phyloP scores from a whole-genome alignment of 2,797 vertebrate genomes.

The Pantherophis alleghaniensis region DNA sequence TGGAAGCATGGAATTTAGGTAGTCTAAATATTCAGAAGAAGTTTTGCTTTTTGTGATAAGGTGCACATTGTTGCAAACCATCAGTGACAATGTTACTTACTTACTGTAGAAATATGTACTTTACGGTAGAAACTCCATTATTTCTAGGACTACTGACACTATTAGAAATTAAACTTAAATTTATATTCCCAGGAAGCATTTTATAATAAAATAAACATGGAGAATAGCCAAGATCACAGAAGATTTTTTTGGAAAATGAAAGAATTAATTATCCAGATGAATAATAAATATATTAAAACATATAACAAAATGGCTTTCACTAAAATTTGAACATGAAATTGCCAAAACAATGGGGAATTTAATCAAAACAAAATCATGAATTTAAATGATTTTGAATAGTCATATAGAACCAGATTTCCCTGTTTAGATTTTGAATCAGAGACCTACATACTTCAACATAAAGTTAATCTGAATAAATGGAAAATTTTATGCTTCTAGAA shows the following conservation, averaged over 20 bases:
- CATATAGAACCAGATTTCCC: background rate
- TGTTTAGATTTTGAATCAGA: background rate
- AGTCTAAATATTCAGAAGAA: slow-evolving; percentile 11
- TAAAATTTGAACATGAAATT: background rate
- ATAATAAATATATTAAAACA: background rate
- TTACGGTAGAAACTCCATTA: background rate
- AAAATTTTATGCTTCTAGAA: background rate
- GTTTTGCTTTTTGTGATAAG: background rate
- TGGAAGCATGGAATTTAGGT: slow-evolving; percentile 53
- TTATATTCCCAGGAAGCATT: slow-evolving; percentile 19
- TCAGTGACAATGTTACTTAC: background rate
- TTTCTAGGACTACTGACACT: background rate
- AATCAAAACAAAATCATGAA: background rate
- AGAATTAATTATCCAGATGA: background rate
- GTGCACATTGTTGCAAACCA: background rate
- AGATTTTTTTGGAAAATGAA: background rate
- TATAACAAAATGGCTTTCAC: background rate
- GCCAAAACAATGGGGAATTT: background rate
- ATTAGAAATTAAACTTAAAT: background rate
- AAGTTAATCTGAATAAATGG: background rate
- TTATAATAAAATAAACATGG: background rate
- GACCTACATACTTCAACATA: background rate
- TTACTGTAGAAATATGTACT: slow-evolving; percentile 9
- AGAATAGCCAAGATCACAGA: background rate
- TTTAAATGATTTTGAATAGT: background rate